phyloP scores from a whole-genome alignment of 2,113 vertebrate genomes.

The Melierax canorus region DNA sequence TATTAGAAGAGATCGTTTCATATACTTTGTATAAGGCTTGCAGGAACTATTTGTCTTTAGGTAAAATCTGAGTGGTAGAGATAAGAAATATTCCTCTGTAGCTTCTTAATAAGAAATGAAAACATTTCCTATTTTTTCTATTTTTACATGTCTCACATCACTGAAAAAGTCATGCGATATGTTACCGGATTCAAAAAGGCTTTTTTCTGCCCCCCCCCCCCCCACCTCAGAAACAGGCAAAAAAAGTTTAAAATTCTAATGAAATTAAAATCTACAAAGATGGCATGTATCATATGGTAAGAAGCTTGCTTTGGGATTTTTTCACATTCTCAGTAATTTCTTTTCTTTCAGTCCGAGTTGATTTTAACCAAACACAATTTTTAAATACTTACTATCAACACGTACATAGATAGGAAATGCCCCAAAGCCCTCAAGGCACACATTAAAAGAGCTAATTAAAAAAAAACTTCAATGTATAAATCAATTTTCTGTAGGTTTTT shows the following conservation, averaged over 20 bases:
- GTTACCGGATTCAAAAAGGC: neutral
- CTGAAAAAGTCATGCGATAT: neutral
- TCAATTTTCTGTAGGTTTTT: neutral
- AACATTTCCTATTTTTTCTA: neutral
- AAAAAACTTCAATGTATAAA: neutral
- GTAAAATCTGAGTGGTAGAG: neutral
- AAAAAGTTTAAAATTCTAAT: neutral
- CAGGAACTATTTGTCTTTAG: neutral
- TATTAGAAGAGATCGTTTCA: neutral
- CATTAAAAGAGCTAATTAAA: neutral
- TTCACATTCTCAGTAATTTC: neutral
- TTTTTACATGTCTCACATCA: neutral
- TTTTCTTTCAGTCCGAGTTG: neutral
- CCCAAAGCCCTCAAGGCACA: neutral
- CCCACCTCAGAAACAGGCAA: neutral
- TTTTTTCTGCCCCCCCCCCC: neutral
- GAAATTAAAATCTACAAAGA: neutral
- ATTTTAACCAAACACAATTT: slow-evolving; percentile 25
- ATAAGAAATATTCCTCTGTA: neutral
- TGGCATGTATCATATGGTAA: neutral
- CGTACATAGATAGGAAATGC: neutral
- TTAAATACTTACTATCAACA: neutral
- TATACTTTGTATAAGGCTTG: neutral
- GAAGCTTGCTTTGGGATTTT: neutral
- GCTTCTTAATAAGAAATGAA: slow-evolving; percentile 22